A percentile compares a stretch with the other conserved stretches of the same genome.
Conservation (phyloP, 2,113 vertebrate species). For the Guaruba guarouba region DNA sequence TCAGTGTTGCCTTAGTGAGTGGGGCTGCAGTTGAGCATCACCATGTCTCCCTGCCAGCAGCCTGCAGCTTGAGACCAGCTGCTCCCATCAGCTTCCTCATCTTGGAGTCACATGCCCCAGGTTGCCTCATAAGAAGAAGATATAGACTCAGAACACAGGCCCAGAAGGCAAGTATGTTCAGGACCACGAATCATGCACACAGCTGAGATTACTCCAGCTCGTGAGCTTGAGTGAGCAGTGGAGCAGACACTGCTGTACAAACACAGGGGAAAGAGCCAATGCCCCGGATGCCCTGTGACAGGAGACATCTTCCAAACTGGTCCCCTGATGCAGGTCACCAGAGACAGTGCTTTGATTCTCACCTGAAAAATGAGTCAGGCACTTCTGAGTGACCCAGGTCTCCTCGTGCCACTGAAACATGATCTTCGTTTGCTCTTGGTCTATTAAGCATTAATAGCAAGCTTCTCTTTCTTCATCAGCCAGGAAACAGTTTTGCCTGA, state of each 20-base stretch:
- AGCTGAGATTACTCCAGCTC: neutral
- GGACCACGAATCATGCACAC: neutral
- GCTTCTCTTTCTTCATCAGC: neutral
- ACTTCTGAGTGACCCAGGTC: neutral
- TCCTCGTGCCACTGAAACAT: neutral
- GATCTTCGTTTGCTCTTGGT: neutral
- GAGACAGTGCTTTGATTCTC: neutral
- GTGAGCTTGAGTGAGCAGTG: accelerated
- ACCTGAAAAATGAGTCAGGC: neutral
- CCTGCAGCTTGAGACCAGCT: neutral
- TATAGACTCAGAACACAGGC: neutral
- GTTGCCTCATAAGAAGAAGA: neutral
- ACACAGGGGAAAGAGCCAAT: accelerated
- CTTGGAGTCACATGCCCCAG: accelerated
- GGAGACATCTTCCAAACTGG: accelerated
- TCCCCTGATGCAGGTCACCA: neutral
- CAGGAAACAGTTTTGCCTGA: neutral
- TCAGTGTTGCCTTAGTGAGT: accelerated
- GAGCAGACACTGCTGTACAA: accelerated
- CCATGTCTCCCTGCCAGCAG: accelerated
- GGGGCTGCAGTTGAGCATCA: neutral
- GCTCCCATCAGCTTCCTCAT: neutral
- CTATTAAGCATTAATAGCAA: neutral
- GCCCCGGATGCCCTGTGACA: accelerated
- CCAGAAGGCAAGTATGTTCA: neutral